Evolutionary conservation across 2,888 invertebrate genomes (phyloP).

Genomic region (Drosophila emarginata): DNA sequence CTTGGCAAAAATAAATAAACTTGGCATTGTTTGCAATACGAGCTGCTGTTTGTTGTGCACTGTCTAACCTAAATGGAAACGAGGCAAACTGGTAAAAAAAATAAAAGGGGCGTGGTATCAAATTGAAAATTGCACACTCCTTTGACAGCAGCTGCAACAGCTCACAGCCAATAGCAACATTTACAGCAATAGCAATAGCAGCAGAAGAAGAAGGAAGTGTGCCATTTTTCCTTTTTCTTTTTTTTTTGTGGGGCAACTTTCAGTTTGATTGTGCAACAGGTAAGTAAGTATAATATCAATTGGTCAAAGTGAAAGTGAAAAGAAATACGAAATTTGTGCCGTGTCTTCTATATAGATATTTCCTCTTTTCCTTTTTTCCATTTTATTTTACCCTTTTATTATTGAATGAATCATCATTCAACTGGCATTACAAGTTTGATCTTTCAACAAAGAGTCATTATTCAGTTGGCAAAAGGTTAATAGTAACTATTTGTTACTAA

Average conservation of each 20-base stretch:
- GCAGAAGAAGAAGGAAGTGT: conserved; percentile 16
- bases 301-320: conserved; percentile 7
- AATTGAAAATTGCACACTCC: conserved; percentile 35
- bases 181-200: neutral
- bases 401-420: neutral
- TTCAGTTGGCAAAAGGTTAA: neutral
- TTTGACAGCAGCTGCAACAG: conserved; percentile 3
- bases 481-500: neutral
- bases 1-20: conserved; percentile 49
- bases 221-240: conserved; percentile 13
- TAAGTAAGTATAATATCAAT: neutral
- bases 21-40: conserved; percentile 39
- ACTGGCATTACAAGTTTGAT: conserved; percentile 1
- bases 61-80: conserved; percentile 2
- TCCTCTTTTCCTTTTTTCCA: neutral
- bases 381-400: neutral
- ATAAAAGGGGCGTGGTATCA: conserved; percentile 28
- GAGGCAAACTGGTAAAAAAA: no score
- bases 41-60: neutral
- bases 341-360: neutral
- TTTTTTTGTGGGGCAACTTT: neutral
- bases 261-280: conserved; percentile 14
- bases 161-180: no score
- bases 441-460: neutral
- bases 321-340: neutral